A percentile compares a stretch with the other conserved stretches of the same genome.
Conservation (phyloP, 1,140 invertebrate species). For the Drosophila micromelanica region DNA sequence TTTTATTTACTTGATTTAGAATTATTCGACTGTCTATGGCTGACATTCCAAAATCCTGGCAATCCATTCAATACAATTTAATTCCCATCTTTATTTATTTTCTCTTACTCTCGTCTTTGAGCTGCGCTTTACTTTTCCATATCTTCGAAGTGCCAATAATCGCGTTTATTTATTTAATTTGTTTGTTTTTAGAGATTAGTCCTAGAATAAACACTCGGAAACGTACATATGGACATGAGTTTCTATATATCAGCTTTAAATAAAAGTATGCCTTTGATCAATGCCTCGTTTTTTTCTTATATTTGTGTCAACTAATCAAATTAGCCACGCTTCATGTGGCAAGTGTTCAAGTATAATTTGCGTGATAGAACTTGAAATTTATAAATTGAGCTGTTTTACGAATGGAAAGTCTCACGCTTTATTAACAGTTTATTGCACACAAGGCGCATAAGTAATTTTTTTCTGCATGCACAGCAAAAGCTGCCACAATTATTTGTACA, state of each 20-base stretch:
- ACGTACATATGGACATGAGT: not conserved
- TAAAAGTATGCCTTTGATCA: conserved; percentile 38
- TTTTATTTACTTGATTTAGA: not conserved
- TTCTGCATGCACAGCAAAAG: conserved; percentile 24
- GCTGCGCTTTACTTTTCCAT: conserved; percentile 32
- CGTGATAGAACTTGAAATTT: conserved; percentile 13
- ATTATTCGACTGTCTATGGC: not conserved
- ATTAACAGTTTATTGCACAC: conserved; percentile 33
- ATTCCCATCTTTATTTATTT: conserved; percentile 17
- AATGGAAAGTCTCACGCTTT: conserved; percentile 14
- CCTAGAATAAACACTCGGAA: not conserved
- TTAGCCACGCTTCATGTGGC: conserved; percentile 59
- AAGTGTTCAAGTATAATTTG: conserved; percentile 21
- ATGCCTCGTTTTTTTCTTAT: not conserved
- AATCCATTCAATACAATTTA: conserved; percentile 14
- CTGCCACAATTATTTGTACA: conserved; percentile 7
- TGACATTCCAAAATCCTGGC: conserved; percentile 15
- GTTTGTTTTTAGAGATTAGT: not conserved
- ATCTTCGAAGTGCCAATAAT: conserved; percentile 17
- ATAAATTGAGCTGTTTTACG: conserved; percentile 7
- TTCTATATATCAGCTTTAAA: conserved; percentile 12
- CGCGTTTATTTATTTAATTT: conserved; percentile 22
- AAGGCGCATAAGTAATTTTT: conserved; percentile 30
- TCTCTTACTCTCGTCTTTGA: not conserved
- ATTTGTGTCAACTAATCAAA: conserved; percentile 42